These are phyloP conservation scores for Microtus ochrogaster DNA, from an alignment of 2,113 vertebrate species.

Conservation along the genomic window DNA sequence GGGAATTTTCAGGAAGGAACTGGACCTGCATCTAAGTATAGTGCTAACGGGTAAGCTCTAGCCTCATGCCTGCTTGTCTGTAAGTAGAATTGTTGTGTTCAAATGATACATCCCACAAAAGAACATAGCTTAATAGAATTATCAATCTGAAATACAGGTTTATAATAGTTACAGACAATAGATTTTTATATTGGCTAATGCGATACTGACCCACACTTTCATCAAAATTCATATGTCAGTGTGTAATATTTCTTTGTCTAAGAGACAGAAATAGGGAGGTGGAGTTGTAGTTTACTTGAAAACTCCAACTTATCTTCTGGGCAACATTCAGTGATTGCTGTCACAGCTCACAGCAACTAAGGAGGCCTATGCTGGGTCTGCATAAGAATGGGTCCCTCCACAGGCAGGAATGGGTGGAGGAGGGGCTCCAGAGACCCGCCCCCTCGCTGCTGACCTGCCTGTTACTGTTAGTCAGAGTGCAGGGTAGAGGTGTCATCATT, in stretches of 20 bases:
- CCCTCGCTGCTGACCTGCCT: neutral
- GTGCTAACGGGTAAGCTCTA: neutral
- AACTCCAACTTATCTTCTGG: neutral
- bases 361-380: neutral
- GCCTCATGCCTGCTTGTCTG: neutral
- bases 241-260: neutral
- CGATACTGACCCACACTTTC: neutral
- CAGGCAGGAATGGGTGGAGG: too few species aligned
- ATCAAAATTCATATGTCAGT: conserved; percentile 15
- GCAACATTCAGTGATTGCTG: neutral
- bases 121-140: neutral
- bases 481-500: neutral
- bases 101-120: neutral
- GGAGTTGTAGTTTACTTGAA: neutral
- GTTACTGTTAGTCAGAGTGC: neutral
- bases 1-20: neutral
- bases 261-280: neutral
- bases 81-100: conserved; percentile 32
- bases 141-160: neutral
- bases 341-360: too few species aligned
- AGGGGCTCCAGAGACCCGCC: neutral
- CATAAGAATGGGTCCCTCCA: neutral
- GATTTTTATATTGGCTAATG: neutral
- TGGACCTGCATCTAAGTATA: neutral
- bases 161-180: neutral